phyloP scores from a whole-genome alignment of 2,797 vertebrate species.

The Myioborus melanocephalus region DNA sequence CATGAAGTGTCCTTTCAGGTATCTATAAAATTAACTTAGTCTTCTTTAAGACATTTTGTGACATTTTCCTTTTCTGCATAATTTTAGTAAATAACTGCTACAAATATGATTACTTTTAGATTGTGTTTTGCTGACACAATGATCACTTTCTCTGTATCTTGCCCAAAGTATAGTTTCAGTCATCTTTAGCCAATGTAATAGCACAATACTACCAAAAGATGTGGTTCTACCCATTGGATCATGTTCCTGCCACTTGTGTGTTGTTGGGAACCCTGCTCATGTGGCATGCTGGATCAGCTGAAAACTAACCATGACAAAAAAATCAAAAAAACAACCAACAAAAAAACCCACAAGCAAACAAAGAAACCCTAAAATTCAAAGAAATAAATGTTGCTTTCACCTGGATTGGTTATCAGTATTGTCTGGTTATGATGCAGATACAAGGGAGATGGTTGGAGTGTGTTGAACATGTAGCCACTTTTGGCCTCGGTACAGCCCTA shows the following conservation, averaged over 20 bases:
- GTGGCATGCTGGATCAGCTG: not conserved
- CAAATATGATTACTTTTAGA: not conserved
- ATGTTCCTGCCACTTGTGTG: not conserved
- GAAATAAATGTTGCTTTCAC: not conserved
- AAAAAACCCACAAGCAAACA: not conserved
- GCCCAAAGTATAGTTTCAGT: conserved; percentile 39
- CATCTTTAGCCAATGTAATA: conserved; percentile 43
- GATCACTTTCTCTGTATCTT: not conserved
- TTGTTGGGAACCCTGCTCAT: not conserved
- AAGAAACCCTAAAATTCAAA: not conserved
- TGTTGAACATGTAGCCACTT: not conserved
- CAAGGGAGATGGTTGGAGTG: not conserved
- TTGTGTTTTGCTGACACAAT: not conserved
- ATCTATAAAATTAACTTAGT: not conserved
- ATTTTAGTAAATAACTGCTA: not conserved
- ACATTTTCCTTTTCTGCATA: not conserved
- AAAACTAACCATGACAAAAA: not conserved
- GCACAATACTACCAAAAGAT: not conserved
- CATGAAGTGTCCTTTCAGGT: not conserved
- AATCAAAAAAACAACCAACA: too few species aligned
- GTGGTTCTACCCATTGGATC: not conserved
- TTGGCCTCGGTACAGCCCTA: not conserved
- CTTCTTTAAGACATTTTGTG: not conserved
- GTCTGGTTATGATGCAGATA: not conserved
- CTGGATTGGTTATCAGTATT: not conserved